A percentile compares a stretch with the other conserved stretches of the same genome.
phyloP scores from a whole-genome alignment of 2,113 vertebrate species.

The Alethe castanea region DNA sequence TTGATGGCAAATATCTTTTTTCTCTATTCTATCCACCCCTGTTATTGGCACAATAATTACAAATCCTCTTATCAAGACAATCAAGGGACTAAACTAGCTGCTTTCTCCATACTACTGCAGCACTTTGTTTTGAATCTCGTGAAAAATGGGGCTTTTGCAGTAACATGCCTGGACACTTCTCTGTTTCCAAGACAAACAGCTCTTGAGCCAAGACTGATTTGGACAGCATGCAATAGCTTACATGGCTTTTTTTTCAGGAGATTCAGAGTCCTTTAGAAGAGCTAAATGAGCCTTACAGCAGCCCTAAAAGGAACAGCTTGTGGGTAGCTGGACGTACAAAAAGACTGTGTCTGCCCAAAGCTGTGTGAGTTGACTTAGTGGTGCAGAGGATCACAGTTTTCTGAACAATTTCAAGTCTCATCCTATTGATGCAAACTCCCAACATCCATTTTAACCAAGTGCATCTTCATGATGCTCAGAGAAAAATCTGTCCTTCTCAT shows the following conservation, averaged over 20 bases:
- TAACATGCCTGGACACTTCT: conserved; percentile 40
- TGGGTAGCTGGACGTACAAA: not conserved
- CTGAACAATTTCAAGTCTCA: not conserved
- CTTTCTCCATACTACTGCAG: not conserved
- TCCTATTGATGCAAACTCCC: not conserved
- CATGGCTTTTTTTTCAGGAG: not conserved
- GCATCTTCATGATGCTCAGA: not conserved
- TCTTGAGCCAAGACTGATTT: conserved; percentile 53
- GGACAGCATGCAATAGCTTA: conserved; percentile 42
- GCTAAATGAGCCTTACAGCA: conserved; percentile 4
- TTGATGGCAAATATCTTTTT: not conserved
- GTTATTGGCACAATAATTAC: conserved; percentile 17
- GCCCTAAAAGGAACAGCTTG: not conserved
- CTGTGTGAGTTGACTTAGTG: not conserved
- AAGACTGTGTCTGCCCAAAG: not conserved
- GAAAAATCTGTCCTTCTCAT: not conserved
- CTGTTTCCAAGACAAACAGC: conserved; percentile 60
- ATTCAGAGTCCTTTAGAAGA: not conserved
- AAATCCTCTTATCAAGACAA: conserved; percentile 30
- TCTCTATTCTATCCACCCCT: not conserved
- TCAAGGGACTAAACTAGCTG: not conserved
- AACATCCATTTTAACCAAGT: not conserved
- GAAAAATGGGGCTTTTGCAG: conserved; percentile 17
- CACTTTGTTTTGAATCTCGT: not conserved
- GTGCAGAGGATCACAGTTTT: not conserved